phyloP scores from a whole-genome alignment of 2,797 vertebrate species.

The Phoebastria nigripes region DNA sequence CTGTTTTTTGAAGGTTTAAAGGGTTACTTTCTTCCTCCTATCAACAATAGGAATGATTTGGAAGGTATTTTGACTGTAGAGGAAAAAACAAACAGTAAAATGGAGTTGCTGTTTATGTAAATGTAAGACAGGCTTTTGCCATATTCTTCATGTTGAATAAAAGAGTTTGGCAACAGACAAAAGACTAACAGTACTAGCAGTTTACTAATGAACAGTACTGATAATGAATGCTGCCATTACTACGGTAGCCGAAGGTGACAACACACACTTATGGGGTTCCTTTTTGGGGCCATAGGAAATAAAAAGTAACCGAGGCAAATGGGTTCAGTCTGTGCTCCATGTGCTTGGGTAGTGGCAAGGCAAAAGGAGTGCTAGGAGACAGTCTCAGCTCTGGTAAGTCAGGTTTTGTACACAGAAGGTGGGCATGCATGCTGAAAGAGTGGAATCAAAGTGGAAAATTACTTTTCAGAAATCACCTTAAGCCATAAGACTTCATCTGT shows the following conservation, averaged over 20 bases:
- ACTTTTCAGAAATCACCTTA: neutral
- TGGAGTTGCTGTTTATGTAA: neutral
- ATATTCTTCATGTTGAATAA: neutral
- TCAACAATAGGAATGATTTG: neutral
- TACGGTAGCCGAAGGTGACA: neutral
- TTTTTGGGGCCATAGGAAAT: neutral
- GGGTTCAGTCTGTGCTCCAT: neutral
- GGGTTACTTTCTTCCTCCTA: neutral
- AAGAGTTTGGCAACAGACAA: neutral
- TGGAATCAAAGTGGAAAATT: neutral
- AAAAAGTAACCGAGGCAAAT: neutral
- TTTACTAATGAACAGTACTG: neutral
- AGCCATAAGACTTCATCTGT: neutral
- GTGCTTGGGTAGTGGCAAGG: neutral
- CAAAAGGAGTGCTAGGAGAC: neutral
- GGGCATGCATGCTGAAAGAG: neutral
- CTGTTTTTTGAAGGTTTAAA: neutral
- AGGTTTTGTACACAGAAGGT: neutral
- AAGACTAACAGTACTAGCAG: neutral
- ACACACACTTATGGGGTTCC: fast-evolving
- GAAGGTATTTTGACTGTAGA: neutral
- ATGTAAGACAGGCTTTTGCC: neutral
- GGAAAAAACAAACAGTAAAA: neutral
- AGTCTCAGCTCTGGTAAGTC: neutral
- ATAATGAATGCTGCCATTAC: neutral